Evolutionary conservation across 2,797 vertebrate genomes (phyloP), one percentile per base, ranked within the genome.

Genomic region (Valencia hispanica): DNA sequence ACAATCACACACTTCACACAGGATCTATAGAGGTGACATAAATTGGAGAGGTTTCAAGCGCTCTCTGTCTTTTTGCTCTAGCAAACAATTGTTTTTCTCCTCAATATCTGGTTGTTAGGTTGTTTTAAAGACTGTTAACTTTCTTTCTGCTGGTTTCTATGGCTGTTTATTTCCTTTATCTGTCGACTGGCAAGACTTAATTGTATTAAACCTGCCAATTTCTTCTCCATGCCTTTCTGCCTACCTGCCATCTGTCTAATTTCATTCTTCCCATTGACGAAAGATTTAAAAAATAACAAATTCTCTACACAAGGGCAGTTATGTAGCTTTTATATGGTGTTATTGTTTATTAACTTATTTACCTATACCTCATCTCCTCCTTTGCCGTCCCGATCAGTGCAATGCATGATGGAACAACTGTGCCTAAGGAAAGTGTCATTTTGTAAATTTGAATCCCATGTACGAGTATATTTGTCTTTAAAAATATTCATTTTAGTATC

Each of bases 171-270:
- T 76, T 83, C 68, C 4, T 77, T 65, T 70, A 68, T n/a, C 78
- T 79, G 81, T 25, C n/a, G 71, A 85, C 61, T 71, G 79, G 70
- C 74, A 75, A 30, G 61, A 71, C 59, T 78, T 30, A 1, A 84
- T 86, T 79, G 73, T 83, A 82, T 75, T 86, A 74, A 73, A 84
- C 68, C 86, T 84, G 84, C 79, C 87, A 90, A 84, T 79, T 81
- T 83, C 53, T 82, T 82, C 57, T 65, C 65, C 72, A 45, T 81
- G 71, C 74, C 73, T 84, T 63, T 84, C 83, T 86, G 84, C 89
- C 88, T 70, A 84, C 88, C 72, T 32, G 80, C 84, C 84, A 89
- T 92, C 89, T 93, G 87, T 85, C 82, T 74, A 50, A 39, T 73
- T 83, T 66, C 3, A 65, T 73, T 66, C 65, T 80, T 70, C 66